Base-by-base conservation (phyloP, 2,888 invertebrate species). In the Plebejus anna region DNA sequence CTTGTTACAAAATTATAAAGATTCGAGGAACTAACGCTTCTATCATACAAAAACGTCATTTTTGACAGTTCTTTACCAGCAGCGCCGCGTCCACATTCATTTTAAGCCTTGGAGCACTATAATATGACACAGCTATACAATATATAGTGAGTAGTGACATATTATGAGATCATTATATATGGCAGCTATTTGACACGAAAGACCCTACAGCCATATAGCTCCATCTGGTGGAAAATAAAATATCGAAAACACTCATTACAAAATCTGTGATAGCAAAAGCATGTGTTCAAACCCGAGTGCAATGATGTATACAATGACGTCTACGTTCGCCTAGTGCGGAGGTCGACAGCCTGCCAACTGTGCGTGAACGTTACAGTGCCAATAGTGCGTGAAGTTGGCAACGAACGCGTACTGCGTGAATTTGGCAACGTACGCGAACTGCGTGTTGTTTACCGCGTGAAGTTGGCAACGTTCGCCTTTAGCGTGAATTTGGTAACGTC, bases 351-450 rank as follows among this genome's bases (percentile, higher is more conserved):
- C 4, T 55, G 55, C 55, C 55, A 55, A 55, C 55, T 55, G 55
- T 55, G 55, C 55, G 55, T 55, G 16, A 55, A 55, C 13, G 11
- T 55, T 13, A 55, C 55, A 4, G 55, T 55, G 55, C 16, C 55
- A 13, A 55, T 55, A 55, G 55, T 47, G 75, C 42, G 78, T 51
- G 61, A 61, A 28, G 9, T 61, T 32, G 11, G 11, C 61, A 61
- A 59, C 61, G 28, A 11, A 11, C 28, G 61, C 61, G 6, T 61
- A 61, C 42, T 11, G 76, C 32, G 72, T 59, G 82, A 84, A 84
- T 88, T 83, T 83, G 87, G 91, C 90, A 88, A 90, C 92, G 92
- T 91, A 89, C 90, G 88, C 91, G 83, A 78, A 78, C 78, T 78
- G 80, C 78, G 78, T 77, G 22, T 47, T 47, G 47, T 11, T 47